Percentiles rank a stretch among this genome's conserved stretches.
Conservation (phyloP, 2,888 invertebrate species). For the Melipona bicolor region DNA sequence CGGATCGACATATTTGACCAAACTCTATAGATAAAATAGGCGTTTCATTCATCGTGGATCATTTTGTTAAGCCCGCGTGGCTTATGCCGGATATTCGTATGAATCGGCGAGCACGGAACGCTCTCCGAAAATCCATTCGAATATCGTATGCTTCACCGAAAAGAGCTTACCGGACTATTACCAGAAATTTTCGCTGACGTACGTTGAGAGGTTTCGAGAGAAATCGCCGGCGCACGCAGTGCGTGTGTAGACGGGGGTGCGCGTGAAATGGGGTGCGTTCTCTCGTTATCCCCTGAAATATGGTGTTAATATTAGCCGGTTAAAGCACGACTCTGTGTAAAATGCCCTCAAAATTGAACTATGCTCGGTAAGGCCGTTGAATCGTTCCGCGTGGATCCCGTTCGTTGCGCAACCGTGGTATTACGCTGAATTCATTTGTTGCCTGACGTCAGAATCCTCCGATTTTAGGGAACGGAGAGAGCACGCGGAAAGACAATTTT, state of each 20-base stretch:
- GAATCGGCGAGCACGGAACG: constrained; percentile 55
- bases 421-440: constrained; percentile 1
- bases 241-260: background rate
- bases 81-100: constrained; percentile 50
- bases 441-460: background rate
- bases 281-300: constrained; percentile 55
- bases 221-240: constrained; percentile 35
- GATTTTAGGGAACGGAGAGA: background rate
- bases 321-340: constrained; percentile 15
- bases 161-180: constrained; percentile 64
- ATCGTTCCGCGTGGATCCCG: background rate
- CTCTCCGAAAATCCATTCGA: constrained; percentile 56
- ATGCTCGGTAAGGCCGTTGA: background rate
- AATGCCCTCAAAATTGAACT: constrained; percentile 35
- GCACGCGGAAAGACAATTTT: background rate
- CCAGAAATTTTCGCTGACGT: constrained; percentile 64
- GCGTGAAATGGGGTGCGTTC: constrained; percentile 30
- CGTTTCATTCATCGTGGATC: constrained; percentile 75
- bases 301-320: constrained; percentile 46
- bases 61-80: constrained; percentile 65
- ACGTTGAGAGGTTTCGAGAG: constrained; percentile 54
- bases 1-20: constrained; percentile 27
- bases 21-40: constrained; percentile 38
- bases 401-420: background rate
- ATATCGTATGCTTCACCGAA: constrained; percentile 46